These are phyloP conservation scores for Nettapus auritus DNA, from an alignment of 2,113 vertebrate species.

Conservation along the genomic window DNA sequence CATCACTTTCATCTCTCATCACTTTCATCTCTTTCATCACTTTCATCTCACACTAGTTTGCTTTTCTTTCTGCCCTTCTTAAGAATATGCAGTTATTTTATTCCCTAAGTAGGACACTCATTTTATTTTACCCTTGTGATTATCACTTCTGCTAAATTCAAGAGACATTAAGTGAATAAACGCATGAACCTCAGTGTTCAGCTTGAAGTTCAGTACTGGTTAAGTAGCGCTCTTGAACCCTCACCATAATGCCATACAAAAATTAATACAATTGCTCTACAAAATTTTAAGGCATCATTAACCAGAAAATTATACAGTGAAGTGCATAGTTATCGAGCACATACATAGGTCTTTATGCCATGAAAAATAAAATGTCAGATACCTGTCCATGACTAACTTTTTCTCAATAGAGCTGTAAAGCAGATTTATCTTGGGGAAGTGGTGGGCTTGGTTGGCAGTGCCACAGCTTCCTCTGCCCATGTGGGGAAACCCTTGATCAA, in stretches of 20 bases:
- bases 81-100: neutral
- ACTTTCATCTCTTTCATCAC: neutral
- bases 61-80: neutral
- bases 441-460: neutral
- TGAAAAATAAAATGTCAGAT: neutral
- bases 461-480: neutral
- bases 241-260: neutral
- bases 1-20: neutral
- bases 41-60: neutral
- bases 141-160: neutral
- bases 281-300: neutral
- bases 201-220: neutral
- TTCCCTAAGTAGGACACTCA: neutral
- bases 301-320: neutral
- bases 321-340: neutral
- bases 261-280: neutral
- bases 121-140: neutral
- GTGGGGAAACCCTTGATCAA: neutral
- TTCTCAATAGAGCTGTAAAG: neutral
- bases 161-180: neutral
- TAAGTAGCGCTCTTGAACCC: neutral
- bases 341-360: neutral
- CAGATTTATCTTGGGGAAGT: neutral
- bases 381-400: neutral
- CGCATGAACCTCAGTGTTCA: neutral